These are phyloP conservation scores for Philotrypesis tridentata DNA, from an alignment of 1,140 invertebrate genomes.

Conservation along the genomic window DNA sequence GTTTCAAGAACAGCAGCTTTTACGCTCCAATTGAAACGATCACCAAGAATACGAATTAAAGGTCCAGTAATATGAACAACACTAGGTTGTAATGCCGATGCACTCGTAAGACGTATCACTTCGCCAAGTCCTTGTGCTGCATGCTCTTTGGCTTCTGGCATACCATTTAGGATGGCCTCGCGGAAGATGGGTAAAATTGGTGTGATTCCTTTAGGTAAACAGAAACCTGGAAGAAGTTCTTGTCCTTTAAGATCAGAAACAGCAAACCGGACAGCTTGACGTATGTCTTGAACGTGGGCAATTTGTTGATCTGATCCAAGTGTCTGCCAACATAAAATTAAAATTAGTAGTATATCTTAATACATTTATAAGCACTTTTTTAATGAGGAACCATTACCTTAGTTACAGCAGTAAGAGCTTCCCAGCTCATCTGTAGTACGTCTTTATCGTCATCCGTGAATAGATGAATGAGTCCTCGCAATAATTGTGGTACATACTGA, in stretches of 20 bases:
- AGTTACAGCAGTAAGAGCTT: conserved; percentile 91
- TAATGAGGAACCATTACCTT: conserved; percentile 76
- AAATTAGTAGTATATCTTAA: neutral
- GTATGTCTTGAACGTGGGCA: conserved; percentile 88
- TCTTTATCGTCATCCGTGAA: conserved; percentile 88
- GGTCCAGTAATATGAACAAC: conserved; percentile 98
- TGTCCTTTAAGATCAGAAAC: conserved; percentile 88
- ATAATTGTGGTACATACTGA: conserved; percentile 89
- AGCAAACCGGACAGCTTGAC: conserved; percentile 93
- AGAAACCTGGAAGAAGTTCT: conserved; percentile 93
- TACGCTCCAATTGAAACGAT: conserved; percentile 93
- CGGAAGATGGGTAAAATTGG: conserved; percentile 95
- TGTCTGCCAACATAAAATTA: conserved; percentile 72
- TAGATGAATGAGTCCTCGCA: conserved; percentile 89
- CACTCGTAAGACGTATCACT: conserved; percentile 90
- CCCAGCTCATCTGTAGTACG: conserved; percentile 90
- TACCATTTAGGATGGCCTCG: conserved; percentile 95
- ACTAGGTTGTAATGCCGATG: conserved; percentile 91
- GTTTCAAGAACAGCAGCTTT: conserved; percentile 98
- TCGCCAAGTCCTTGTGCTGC: conserved; percentile 95
- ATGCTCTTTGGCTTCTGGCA: conserved; percentile 95
- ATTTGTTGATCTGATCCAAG: conserved; percentile 88
- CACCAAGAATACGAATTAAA: conserved; percentile 96
- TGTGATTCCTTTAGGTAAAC: conserved; percentile 94
- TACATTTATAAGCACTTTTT: conserved; percentile 1